Conservation (phyloP, 2,113 vertebrate species). For the Aptenodytes patagonicus region DNA sequence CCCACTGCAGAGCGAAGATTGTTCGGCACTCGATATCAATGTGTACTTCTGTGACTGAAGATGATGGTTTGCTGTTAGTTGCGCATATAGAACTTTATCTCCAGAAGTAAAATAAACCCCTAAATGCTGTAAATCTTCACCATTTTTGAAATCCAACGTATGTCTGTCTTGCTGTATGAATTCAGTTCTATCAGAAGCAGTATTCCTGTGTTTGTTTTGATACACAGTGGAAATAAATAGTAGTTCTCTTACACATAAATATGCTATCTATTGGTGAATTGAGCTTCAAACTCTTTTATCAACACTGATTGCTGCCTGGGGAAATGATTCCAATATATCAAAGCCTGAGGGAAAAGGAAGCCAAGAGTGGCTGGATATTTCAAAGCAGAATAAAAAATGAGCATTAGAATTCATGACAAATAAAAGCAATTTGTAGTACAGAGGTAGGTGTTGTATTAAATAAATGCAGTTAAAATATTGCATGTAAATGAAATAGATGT, state of each 20-base stretch:
- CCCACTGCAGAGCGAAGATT: fast-evolving
- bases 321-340: slow-evolving; percentile 59
- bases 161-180: not conserved
- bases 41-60: not conserved
- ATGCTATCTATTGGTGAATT: slow-evolving; percentile 49
- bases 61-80: not conserved
- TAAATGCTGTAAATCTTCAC: not conserved
- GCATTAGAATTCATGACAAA: slow-evolving; percentile 54
- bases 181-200: not conserved
- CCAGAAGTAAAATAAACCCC: not conserved
- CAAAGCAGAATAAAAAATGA: slow-evolving; percentile 48
- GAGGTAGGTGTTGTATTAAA: slow-evolving; percentile 6
- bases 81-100: not conserved
- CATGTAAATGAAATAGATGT: slow-evolving; percentile 40
- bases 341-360: slow-evolving; percentile 47
- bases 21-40: not conserved
- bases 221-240: not conserved
- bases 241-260: not conserved
- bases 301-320: slow-evolving; percentile 55
- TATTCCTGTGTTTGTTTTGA: not conserved
- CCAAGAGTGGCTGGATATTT: slow-evolving; percentile 22
- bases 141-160: not conserved
- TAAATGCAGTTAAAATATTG: slow-evolving; percentile 35
- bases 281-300: slow-evolving; percentile 50
- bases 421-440: slow-evolving; percentile 47